Evolutionary conservation across 2,888 invertebrate genomes (phyloP), one percentile per base, ranked within the genome.

Genomic region (Heliconius sara): DNA sequence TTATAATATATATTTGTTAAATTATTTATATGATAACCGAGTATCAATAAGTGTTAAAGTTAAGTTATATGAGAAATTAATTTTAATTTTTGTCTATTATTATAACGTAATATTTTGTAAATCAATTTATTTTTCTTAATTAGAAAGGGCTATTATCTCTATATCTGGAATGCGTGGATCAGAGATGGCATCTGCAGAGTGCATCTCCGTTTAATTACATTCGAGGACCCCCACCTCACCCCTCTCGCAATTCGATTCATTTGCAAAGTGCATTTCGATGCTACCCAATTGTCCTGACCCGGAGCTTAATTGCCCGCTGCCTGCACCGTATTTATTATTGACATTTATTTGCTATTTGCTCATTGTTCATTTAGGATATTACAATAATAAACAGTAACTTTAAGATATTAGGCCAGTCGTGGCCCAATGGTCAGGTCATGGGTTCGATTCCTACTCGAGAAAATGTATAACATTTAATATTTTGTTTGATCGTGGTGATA

Each of bases 251-350:
- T 92, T 91, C 89, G 91, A 91, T 93, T 95, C 94, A 95, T 95
- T 95, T 95, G 93, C 93, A 93, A 94, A 95, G 95, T 95, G 94
- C 95, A 95, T 93, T 94, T 94, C 93, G 91, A 94, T 95, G 93
- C 93, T 89, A 89, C 88, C 86, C 91, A 88, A 93, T 93, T 92
- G 92, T 92, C 88, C 90, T 90, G 90, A 90, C 92, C 91, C 92
- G 86, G 89, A 86, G 88, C 89, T 93, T 94, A 94, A 95, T 95
- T 94, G 94, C 90, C 88, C 86, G 85, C 83, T 84, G 84, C 84
- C 83, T 80, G 80, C 86, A 88, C 89, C 89, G 93, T 93, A 93
- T 93, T 93, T 93, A 93, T 93, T 92, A 92, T 93, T 92, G 91
- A 89, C 90, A 90, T 91, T 92, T 89, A 89, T 89, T 90, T 89